Evolutionary conservation across 2,113 vertebrate species (phyloP).

Genomic region (Strix uralensis): DNA sequence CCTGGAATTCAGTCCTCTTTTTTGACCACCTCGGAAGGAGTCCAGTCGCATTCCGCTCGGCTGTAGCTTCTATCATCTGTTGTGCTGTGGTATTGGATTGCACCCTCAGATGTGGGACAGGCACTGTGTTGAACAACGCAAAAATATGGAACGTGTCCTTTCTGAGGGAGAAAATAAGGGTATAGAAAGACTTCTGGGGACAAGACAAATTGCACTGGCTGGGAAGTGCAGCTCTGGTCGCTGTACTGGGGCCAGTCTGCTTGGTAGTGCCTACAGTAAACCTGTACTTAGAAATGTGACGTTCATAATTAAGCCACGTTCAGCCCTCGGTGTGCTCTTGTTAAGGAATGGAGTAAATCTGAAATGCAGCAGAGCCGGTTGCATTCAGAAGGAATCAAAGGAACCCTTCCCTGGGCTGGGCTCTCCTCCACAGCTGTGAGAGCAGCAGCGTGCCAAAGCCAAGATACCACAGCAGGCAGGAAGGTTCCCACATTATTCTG

Average conservation of each 20-base stretch:
- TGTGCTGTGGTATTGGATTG: neutral
- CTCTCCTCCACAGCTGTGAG: neutral
- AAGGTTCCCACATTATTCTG: neutral
- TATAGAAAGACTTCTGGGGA: no score
- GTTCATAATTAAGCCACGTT: neutral
- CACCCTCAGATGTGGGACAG: neutral
- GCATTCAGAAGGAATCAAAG: accelerated
- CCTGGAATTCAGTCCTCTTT: neutral
- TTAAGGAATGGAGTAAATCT: neutral
- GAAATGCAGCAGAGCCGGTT: neutral
- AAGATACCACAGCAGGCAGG: accelerated
- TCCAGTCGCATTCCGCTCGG: neutral
- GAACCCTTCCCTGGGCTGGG: neutral
- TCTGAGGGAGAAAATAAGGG: neutral
- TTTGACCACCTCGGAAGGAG: neutral
- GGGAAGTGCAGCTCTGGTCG: neutral
- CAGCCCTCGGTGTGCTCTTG: neutral
- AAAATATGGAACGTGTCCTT: neutral
- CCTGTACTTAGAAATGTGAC: neutral
- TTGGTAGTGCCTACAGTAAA: neutral
- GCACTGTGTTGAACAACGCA: neutral
- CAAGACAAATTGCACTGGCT: no score
- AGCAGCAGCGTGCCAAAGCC: accelerated
- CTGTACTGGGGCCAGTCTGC: neutral
- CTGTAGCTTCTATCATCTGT: neutral